A percentile compares a stretch with the other conserved stretches of the same genome.
phyloP scores from a whole-genome alignment of 2,113 vertebrate genomes.

The Plecotus auritus region DNA sequence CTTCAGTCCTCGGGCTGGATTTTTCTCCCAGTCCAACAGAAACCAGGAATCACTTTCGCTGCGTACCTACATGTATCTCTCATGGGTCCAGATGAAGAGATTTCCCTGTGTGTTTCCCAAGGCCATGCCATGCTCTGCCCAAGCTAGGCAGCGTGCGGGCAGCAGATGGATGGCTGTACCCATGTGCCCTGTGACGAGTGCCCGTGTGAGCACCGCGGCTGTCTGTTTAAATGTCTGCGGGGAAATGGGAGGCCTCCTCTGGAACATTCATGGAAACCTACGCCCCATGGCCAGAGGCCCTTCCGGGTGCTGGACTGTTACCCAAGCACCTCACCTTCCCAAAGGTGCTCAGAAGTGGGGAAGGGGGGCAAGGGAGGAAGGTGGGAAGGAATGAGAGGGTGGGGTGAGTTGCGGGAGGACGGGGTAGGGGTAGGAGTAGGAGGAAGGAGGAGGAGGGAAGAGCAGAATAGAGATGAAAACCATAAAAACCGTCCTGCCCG shows the following conservation, averaged over 20 bases:
- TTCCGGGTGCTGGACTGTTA: fast-evolving
- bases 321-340: neutral
- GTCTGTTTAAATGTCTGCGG: neutral
- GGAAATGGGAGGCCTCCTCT: neutral
- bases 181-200: too few relatives aligned
- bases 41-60: neutral
- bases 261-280: neutral
- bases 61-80: fast-evolving
- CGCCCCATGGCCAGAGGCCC: fast-evolving
- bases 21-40: neutral
- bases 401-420: too few relatives aligned
- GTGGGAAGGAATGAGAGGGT: fast-evolving
- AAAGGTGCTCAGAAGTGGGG: fast-evolving
- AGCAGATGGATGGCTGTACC: neutral
- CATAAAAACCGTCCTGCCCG: fast-evolving
- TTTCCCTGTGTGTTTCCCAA: neutral
- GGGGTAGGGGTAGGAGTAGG: fast-evolving
- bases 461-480: neutral
- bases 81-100: neutral
- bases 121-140: fast-evolving
- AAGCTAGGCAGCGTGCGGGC: neutral
- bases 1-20: neutral
- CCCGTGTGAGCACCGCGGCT: neutral
- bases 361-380: neutral
- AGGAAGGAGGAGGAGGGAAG: too few relatives aligned